Base-by-base conservation (phyloP, 35 echinoderm and acorn worm genomes). In the Diadema setosum region DNA sequence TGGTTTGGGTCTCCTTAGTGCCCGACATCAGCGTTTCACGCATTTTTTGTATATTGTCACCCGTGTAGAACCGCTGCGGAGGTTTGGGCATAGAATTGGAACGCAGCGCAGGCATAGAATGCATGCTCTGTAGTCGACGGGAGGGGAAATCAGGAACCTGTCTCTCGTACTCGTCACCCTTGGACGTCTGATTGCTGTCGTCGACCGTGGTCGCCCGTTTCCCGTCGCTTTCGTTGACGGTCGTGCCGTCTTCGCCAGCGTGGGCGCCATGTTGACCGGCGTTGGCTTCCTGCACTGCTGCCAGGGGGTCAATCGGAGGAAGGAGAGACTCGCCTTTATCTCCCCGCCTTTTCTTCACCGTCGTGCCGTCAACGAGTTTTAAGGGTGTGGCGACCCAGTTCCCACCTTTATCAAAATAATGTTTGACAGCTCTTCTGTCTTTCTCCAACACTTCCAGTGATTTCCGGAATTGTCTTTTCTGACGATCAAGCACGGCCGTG, bases 401-500 rank as follows among this genome's bases (percentile, higher is more conserved):
- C 16, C 73, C 73, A 21, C 45, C 85, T 25, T 87, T 70, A 70
- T 73, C 63, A 32, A 45, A 48, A 21, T 87, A 70, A 8, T 41
- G 39, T 24, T 73, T 46, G 14, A 92, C 73, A 14, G 39, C 81
- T 8, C 91, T 52, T 37, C 85, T 32, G 31, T 93, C 85, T 58
- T 74, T 82, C 37, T 93, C 91, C 42, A 93, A 60, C 81, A 82
- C 87, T 15, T 80, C 63, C 18, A 93, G 64, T 0, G 93, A 95
- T 33, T 84, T 65, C 29, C 86, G 55, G 33, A 95, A 74, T 57
- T 95, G 74, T 87, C 84, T 81, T 57, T 83, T 86, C 40, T 95
- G 93, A 2, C 93, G 75, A 70, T 91, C 85, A 49, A 96, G 39
- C 20, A 96, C 87, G 8, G 94, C 83, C 30, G 87, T 78, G 15